Percentiles rank a stretch among this genome's conserved stretches.
Conservation (phyloP, 1,140 invertebrate species). For the Drosophila lowei region DNA sequence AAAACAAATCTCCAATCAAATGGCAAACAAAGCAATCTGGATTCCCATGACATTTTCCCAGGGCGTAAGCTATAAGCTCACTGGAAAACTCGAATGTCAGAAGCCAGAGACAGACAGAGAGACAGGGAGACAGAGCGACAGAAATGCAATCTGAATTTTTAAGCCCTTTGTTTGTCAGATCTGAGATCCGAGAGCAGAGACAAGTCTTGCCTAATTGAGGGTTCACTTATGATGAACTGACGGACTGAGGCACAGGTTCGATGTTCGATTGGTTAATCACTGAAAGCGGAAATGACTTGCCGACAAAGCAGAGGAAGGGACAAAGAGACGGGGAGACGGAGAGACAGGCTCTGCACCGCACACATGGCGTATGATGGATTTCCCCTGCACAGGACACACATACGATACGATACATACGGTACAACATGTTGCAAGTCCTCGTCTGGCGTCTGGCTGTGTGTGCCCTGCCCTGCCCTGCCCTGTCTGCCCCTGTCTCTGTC, state of each 20-base stretch:
- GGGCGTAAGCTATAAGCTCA: conserved; percentile 13
- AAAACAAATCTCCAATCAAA: conserved; percentile 47
- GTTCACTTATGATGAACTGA: conserved; percentile 34
- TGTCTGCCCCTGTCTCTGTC: conserved; percentile 5
- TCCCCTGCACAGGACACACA: conserved; percentile 33
- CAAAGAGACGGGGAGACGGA: neutral
- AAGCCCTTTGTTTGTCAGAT: neutral
- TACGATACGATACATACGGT: conserved; percentile 3
- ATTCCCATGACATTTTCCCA: conserved; percentile 35
- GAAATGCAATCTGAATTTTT: conserved; percentile 15
- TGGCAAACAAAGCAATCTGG: conserved; percentile 47
- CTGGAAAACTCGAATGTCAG: conserved; percentile 18
- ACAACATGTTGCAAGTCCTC: conserved; percentile 57
- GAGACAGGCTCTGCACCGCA: conserved; percentile 5
- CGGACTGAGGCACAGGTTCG: conserved; percentile 19
- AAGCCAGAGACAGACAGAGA: conserved; percentile 4
- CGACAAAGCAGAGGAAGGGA: neutral
- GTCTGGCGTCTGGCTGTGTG: conserved; percentile 11
- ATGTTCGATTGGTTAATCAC: conserved; percentile 41
- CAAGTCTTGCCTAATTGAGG: conserved; percentile 27
- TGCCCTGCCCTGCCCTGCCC: conserved; percentile 16
- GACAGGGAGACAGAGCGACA: neutral
- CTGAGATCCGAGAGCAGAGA: no score
- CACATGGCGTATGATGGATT: conserved; percentile 72
- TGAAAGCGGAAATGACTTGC: neutral